Evolutionary conservation across 2,113 vertebrate genomes (phyloP).

Genomic region (Antigone vipio): DNA sequence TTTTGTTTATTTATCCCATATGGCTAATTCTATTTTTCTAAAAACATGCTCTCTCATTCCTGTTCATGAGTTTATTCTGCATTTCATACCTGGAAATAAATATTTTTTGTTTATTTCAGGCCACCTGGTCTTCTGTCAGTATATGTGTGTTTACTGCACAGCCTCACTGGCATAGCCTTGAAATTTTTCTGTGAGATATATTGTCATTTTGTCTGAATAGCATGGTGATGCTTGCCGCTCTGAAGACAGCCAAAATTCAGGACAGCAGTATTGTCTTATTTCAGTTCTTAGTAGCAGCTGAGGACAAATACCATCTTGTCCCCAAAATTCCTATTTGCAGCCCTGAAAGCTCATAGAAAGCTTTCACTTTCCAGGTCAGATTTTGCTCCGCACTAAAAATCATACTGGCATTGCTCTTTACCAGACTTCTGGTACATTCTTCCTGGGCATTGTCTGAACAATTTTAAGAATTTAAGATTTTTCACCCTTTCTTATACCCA

Average conservation of each 20-base stretch:
- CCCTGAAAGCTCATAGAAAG: not conserved
- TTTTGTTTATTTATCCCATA: not conserved
- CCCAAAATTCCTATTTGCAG: not conserved
- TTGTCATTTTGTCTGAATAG: not conserved
- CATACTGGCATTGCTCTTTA: not conserved
- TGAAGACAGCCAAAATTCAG: not conserved
- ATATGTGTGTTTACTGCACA: not conserved
- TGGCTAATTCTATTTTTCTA: not conserved
- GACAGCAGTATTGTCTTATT: not conserved
- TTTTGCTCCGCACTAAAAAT: not conserved
- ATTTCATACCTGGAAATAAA: not conserved
- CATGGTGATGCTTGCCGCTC: not conserved
- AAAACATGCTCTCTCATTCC: not conserved
- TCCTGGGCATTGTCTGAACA: not conserved
- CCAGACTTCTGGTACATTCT: not conserved
- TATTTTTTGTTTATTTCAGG: not conserved
- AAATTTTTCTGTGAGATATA: not conserved
- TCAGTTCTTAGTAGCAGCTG: not conserved
- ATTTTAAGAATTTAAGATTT: not conserved
- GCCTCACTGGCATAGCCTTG: not conserved
- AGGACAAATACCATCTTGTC: not conserved
- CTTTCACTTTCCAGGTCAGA: not conserved
- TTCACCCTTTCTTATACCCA: not conserved
- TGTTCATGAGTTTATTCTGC: not conserved
- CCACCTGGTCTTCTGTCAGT: not conserved